Evolutionary conservation across 2,888 invertebrate genomes (phyloP).

Genomic region (Polymixis lichenea): DNA sequence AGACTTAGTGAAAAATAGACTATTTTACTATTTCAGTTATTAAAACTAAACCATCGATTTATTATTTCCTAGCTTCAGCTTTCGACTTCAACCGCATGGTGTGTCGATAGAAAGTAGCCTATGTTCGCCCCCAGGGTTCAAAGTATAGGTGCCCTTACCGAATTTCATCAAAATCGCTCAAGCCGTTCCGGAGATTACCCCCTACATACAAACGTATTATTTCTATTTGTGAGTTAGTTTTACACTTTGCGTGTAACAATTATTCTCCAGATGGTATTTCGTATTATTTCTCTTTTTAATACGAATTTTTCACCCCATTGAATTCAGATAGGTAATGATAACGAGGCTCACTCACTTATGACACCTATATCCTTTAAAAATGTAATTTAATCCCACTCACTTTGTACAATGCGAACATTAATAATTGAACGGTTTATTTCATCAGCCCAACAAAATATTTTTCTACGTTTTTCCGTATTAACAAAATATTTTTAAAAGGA

Average conservation of each 20-base stretch:
- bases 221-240: too few species aligned
- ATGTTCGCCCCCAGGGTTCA: too few species aligned
- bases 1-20: background rate
- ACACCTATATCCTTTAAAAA: background rate
- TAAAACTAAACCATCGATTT: background rate
- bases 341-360: too few species aligned
- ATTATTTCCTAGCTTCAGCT: background rate
- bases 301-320: too few species aligned
- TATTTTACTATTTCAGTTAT: background rate
- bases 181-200: too few species aligned
- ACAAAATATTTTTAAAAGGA: slow-evolving; percentile 55
- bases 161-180: too few species aligned
- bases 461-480: slow-evolving; percentile 11
- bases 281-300: too few species aligned
- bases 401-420: background rate
- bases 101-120: too few species aligned
- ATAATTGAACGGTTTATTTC: background rate
- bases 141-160: too few species aligned
- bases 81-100: too few species aligned
- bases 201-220: too few species aligned
- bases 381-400: background rate
- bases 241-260: background rate
- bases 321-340: background rate
- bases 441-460: background rate
- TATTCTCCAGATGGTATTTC: background rate